Percentiles rank a stretch among this genome's conserved stretches.
phyloP scores from a whole-genome alignment of 2,888 invertebrate genomes.

The Ethmia dodecea region DNA sequence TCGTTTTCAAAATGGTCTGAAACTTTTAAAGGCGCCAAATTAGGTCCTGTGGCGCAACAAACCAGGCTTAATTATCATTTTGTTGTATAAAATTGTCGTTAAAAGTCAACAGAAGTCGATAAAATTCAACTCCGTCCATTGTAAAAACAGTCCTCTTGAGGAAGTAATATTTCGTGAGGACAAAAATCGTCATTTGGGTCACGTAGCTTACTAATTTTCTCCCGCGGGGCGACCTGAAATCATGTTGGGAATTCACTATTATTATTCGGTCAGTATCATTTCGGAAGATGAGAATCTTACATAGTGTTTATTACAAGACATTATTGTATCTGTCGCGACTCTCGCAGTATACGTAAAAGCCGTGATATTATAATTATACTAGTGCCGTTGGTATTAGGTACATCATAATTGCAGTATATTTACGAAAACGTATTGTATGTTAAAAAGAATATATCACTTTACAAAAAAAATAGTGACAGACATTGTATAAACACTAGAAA shows the following conservation, averaged over 20 bases:
- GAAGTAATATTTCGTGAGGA: slow-evolving; percentile 44
- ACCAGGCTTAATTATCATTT: slow-evolving; percentile 63
- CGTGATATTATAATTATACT: too few relatives aligned
- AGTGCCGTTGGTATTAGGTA: too few relatives aligned
- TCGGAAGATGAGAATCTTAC: slow-evolving; percentile 33
- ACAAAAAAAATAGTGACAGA: too few relatives aligned
- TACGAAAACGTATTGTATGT: too few relatives aligned
- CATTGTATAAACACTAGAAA: too few relatives aligned
- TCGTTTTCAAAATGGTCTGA: slow-evolving; percentile 4
- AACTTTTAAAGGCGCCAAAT: slow-evolving; percentile 18
- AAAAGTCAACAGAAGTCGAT: slow-evolving; percentile 64
- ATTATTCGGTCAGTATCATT: slow-evolving; percentile 53
- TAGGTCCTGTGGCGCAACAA: slow-evolving; percentile 39
- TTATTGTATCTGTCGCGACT: too few relatives aligned
- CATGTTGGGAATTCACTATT: slow-evolving; percentile 61
- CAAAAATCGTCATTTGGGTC: slow-evolving; percentile 65
- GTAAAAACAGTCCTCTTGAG: slow-evolving; percentile 55
- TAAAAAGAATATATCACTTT: too few relatives aligned
- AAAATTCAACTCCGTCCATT: slow-evolving; percentile 53
- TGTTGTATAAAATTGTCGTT: slow-evolving; percentile 69
- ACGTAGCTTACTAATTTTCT: slow-evolving; percentile 68
- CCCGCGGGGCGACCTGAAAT: slow-evolving; percentile 48
- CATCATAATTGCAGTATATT: too few relatives aligned
- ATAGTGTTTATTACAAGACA: slow-evolving; percentile 36
- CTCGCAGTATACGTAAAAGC: too few relatives aligned